A percentile compares a stretch with the other conserved stretches of the same genome.
phyloP scores from a whole-genome alignment of 2,113 vertebrate genomes.

The Romanogobio albipinnatus region DNA sequence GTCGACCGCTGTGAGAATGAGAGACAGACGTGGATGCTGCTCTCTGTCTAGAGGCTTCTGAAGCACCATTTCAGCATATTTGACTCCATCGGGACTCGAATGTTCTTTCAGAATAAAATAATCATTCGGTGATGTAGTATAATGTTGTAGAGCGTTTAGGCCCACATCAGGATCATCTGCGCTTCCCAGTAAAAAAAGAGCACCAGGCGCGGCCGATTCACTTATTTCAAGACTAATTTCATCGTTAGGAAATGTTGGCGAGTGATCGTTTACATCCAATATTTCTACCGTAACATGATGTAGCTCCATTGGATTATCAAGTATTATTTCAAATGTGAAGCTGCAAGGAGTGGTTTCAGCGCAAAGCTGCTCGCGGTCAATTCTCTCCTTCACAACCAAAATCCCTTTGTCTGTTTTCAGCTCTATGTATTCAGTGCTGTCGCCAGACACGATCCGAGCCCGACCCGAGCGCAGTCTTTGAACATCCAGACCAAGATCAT shows the following conservation, averaged over 20 bases:
- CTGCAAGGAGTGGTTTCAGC: conserved; percentile 66
- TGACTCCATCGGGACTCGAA: conserved; percentile 58
- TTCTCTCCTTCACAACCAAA: conserved; percentile 69
- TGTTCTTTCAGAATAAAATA: conserved; percentile 69
- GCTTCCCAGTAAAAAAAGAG: conserved; percentile 67
- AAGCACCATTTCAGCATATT: conserved; percentile 72
- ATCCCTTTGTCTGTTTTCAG: conserved; percentile 64
- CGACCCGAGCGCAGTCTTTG: conserved; percentile 66
- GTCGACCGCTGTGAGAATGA: conserved; percentile 72
- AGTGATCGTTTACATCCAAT: conserved; percentile 80
- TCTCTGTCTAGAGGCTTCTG: conserved; percentile 72
- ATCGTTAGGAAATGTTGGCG: conserved; percentile 70
- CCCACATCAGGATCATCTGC: conserved; percentile 75
- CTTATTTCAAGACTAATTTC: conserved; percentile 71
- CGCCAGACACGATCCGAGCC: conserved; percentile 64
- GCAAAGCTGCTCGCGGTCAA: conserved; percentile 77
- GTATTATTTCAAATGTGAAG: conserved; percentile 74
- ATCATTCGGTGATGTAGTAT: conserved; percentile 65
- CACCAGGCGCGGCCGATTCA: conserved; percentile 67
- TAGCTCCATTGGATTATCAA: conserved; percentile 79
- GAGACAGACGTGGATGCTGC: conserved; percentile 61
- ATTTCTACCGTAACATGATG: conserved; percentile 74
- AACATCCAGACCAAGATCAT: conserved; percentile 72
- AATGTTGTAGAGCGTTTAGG: conserved; percentile 69
- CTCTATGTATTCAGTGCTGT: conserved; percentile 68